Conservation (phyloP, 2,113 vertebrate genomes). For the Phaethornis superciliosus region DNA sequence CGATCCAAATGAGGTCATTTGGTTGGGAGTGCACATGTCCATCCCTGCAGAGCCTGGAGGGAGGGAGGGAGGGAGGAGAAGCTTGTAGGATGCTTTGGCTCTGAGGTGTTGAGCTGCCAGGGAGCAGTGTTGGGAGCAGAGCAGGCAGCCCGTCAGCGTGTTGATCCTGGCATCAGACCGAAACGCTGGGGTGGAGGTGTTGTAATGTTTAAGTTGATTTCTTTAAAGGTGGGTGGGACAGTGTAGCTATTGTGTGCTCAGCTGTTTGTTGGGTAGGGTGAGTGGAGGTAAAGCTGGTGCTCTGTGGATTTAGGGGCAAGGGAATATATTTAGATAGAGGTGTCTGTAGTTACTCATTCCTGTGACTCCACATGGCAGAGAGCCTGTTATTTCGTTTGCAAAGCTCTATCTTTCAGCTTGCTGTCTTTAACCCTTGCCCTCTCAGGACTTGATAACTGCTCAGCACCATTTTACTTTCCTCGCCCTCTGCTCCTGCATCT, state of each 20-base stretch:
- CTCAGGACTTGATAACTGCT: background rate
- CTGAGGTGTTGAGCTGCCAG: conserved; percentile 43
- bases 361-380: background rate
- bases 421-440: background rate
- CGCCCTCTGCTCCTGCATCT: background rate
- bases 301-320: background rate
- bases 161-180: conserved; percentile 67
- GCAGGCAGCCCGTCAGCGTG: background rate
- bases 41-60: background rate
- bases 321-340: background rate
- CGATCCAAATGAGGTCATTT: conserved; percentile 41
- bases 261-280: conserved; percentile 22
- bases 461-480: background rate
- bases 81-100: background rate
- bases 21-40: background rate
- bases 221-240: conserved; percentile 40
- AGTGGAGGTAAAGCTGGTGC: background rate
- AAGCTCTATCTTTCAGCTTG: background rate
- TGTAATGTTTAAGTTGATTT: conserved; percentile 56
- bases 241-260: conserved; percentile 62
- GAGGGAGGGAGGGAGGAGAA: conserved; percentile 23
- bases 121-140: background rate
- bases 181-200: background rate
- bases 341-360: background rate
- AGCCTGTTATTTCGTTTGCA: background rate